Base-by-base conservation (phyloP, 2,113 vertebrate genomes). In the Picathartes gymnocephalus region DNA sequence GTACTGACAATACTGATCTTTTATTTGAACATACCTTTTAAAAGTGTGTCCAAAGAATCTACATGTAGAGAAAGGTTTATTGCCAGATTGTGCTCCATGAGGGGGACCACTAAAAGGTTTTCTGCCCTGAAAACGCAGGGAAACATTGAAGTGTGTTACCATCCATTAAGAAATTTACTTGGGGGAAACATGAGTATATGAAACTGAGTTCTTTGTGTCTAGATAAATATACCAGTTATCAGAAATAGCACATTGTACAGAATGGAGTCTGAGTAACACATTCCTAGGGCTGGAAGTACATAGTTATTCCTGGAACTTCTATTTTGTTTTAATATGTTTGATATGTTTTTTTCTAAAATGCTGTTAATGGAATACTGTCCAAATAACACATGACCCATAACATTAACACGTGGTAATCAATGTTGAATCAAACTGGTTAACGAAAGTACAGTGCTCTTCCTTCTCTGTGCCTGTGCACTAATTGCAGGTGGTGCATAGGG, bases 341-440 rank as follows among this genome's bases (percentile, higher is more conserved):
- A 44, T 86, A 24, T 4, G 35, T 35, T 78, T 93, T 78, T 93
- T 88, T 88, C 33, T 57, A 48, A 90, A 91, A 68, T 33, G 9
- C n/a, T 79, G 3, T 48, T 48, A 84, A 58, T 51, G 76, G 56
- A 87, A 53, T 35, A 73, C 60, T 93, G 69, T 81, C 79, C 48
- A 61, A 80, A 44, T 86, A 92, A 54, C 71, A 47, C 22, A 2
- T 12, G 50, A 60, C 44, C 23, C 19, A 1, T 79, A 37, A 11
- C 10, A 14, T 30, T 62, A 68, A 25, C 71, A 40, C 13, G 11
- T 97, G 94, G 95, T 95, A 21, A 90, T 97, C 97, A 97, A 95
- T 97, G 94, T 66, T 86, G 97, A 98, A 97, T 98, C 98, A 98
- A 97, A 98, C 98, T 98, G 98, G 97, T 97, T 97, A 77, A 53